phyloP scores from a whole-genome alignment of 1,140 invertebrate genomes.

The Formica selysi region DNA sequence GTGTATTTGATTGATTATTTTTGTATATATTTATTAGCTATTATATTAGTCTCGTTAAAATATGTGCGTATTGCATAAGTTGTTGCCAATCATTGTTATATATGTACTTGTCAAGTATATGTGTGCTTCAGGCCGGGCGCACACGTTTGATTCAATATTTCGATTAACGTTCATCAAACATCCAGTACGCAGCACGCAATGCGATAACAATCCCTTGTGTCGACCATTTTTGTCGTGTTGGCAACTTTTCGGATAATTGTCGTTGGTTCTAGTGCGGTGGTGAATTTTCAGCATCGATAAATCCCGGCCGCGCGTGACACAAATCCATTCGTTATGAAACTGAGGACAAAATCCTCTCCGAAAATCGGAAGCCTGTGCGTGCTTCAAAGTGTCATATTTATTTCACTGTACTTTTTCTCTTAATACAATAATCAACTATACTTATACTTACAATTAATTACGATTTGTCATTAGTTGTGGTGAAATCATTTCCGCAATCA shows the following conservation, averaged over 20 bases:
- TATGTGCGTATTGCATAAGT: not conserved
- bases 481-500: not conserved
- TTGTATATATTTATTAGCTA: not conserved
- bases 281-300: slow-evolving; percentile 67
- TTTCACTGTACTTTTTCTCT: not conserved
- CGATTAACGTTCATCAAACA: slow-evolving; percentile 74
- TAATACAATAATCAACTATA: slow-evolving; percentile 18
- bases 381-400: slow-evolving; percentile 23
- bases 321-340: slow-evolving; percentile 42
- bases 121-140: not conserved
- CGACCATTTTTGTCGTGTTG: slow-evolving; percentile 66
- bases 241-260: slow-evolving; percentile 70
- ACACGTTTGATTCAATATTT: slow-evolving; percentile 60
- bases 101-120: not conserved
- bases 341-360: slow-evolving; percentile 31
- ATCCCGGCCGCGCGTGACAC: slow-evolving; percentile 47
- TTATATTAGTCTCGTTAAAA: not conserved
- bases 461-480: not conserved
- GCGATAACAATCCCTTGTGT: slow-evolving; percentile 65
- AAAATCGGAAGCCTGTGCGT: slow-evolving; percentile 9
- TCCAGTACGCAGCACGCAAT: slow-evolving; percentile 37
- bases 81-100: not conserved
- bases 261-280: not conserved
- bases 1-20: not conserved
- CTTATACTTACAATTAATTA: not conserved